phyloP scores from a whole-genome alignment of 2,797 vertebrate genomes.

The Rhynchotus rufescens region DNA sequence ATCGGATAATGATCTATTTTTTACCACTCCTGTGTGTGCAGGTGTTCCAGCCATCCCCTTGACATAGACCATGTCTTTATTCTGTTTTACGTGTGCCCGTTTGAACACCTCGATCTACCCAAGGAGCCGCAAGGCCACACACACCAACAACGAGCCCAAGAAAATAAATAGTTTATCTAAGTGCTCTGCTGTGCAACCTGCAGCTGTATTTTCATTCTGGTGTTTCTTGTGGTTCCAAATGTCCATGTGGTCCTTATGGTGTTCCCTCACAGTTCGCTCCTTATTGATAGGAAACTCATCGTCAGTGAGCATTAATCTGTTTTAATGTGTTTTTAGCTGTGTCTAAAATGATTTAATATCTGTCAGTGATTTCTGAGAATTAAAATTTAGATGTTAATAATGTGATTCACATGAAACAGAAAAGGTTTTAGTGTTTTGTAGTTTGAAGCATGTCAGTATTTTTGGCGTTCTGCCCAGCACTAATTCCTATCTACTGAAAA shows the following conservation, averaged over 20 bases:
- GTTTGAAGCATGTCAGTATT: not conserved
- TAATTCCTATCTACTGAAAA: constrained; percentile 35
- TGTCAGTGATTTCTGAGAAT: constrained; percentile 20
- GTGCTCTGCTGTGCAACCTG: not conserved
- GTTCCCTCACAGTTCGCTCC: not conserved
- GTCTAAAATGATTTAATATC: constrained; percentile 47
- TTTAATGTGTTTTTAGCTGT: constrained; percentile 69
- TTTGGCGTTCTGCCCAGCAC: constrained; percentile 9
- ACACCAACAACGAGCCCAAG: not conserved
- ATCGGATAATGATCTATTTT: not conserved
- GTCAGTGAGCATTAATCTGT: constrained; percentile 40
- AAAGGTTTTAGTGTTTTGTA: constrained; percentile 1
- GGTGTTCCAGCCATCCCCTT: not conserved
- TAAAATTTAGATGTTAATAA: constrained; percentile 24
- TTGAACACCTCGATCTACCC: not conserved
- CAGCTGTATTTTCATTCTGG: not conserved
- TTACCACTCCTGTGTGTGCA: not conserved
- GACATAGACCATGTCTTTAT: too few relatives aligned
- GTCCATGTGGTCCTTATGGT: not conserved
- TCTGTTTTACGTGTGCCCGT: not conserved
- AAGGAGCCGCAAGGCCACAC: not conserved
- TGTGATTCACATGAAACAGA: not conserved
- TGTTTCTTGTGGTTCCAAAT: not conserved
- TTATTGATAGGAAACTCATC: not conserved
- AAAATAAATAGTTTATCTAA: not conserved